These are phyloP conservation scores for Artemia sp. DNA, from an alignment of 2,888 invertebrate genomes.

Conservation along the genomic window DNA sequence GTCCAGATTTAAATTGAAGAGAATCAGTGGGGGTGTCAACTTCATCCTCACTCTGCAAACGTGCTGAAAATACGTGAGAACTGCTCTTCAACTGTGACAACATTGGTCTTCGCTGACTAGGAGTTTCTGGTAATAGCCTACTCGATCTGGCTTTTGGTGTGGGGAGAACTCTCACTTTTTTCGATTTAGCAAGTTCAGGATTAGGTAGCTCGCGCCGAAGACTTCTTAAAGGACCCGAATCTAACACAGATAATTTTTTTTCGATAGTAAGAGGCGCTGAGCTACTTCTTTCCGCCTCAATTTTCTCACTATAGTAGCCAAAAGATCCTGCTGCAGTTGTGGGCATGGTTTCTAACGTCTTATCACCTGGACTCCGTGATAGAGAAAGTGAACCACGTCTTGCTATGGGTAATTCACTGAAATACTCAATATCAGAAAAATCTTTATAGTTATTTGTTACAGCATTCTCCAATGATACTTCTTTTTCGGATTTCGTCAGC, in stretches of 20 bases:
- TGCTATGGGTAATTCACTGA: background rate
- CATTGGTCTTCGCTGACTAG: constrained; percentile 12
- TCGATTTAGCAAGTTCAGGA: constrained; percentile 4
- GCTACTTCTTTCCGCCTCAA: background rate
- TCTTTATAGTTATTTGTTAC: background rate
- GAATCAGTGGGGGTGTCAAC: constrained; percentile 1
- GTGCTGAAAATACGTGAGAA: background rate
- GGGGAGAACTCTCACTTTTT: background rate
- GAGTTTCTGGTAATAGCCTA: constrained; percentile 9
- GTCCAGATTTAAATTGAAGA: background rate
- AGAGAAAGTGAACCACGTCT: background rate
- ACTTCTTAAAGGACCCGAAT: background rate
- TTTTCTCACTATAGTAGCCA: background rate
- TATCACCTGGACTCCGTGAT: constrained; percentile 1
- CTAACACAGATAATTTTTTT: background rate
- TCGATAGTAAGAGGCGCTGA: background rate
- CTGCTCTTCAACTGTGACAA: constrained; percentile 4
- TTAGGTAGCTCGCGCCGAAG: constrained; percentile 12
- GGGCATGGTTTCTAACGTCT: background rate
- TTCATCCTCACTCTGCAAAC: constrained; percentile 10
- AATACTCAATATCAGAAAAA: background rate
- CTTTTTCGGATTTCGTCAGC: constrained; percentile 1
- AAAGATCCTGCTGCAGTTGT: background rate
- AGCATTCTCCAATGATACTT: background rate
- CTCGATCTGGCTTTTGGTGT: constrained; percentile 6